Base-by-base conservation (phyloP, 2,888 invertebrate genomes). In the Tholera decimalis region DNA sequence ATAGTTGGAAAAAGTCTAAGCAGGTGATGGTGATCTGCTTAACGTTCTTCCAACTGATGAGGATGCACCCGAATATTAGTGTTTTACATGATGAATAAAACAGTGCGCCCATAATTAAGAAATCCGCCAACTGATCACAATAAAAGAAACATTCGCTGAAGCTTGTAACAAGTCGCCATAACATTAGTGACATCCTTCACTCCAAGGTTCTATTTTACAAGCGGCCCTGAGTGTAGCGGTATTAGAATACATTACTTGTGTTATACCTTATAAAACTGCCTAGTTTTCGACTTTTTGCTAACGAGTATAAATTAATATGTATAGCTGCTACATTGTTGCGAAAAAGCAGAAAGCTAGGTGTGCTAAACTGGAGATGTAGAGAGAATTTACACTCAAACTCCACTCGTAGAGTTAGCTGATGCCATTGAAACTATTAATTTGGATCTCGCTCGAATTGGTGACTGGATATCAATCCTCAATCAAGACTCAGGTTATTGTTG, bases 181-280 rank as follows among this genome's bases (percentile, higher is more conserved):
- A 68, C 69, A 60, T 35, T 44, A 26, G 26, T 20, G n/a, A 60
- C 35, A 73, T 69, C 73, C 76, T 75, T 73, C 73, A 35, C 3
- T 15, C 18, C 75, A 73, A 73, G 73, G 73, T 70, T 56, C n/a
- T 5, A 5, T 8, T 39, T 18, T 41, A 65, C 18, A 28, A 20
- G 15, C 39, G 76, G 13, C 73, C 73, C n/a, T 73, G 73, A 70
- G 62, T 51, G 18, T 35, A 26, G 43, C 70, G 26, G 54, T 44
- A 69, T 57, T 57, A 70, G 70, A 75, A 69, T 75, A 75, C 44
- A 69, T 75, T 75, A 63, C 49, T 57, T 46, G 37, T 69, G 61
- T 68, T 53, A 56, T 37, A 63, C 53, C 47, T 60, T 30, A 26
- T 70, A 70, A 35, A 35, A 50, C 44, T 41, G 8, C 28, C 49